Evolutionary conservation across 2,113 vertebrate species (phyloP).

Genomic region (Sylvietta virens): DNA sequence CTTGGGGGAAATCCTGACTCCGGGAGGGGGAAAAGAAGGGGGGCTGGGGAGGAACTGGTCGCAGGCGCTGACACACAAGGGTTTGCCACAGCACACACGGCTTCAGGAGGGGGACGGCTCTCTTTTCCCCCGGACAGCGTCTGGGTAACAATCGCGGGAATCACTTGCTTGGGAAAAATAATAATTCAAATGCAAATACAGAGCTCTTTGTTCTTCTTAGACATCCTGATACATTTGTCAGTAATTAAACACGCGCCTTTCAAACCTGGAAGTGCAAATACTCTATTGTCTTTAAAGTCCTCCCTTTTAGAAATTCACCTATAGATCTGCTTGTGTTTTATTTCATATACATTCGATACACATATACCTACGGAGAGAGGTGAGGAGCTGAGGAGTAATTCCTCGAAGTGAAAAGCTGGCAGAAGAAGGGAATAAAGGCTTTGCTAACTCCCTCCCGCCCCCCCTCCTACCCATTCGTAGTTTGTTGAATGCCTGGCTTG

Average conservation of each 20-base stretch:
- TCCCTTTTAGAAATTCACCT: neutral
- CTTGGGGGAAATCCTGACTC: slow-evolving; percentile 29
- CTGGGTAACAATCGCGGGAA: slow-evolving; percentile 38
- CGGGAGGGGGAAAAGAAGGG: neutral
- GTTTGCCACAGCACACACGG: neutral
- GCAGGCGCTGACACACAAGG: neutral
- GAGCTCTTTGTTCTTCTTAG: slow-evolving; percentile 68
- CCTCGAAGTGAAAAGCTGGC: slow-evolving; percentile 68
- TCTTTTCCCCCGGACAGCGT: neutral
- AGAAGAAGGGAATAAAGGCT: slow-evolving; percentile 77
- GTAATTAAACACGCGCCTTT: slow-evolving; percentile 71
- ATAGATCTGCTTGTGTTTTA: neutral
- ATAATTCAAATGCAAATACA: slow-evolving; percentile 67
- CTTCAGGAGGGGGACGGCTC: neutral
- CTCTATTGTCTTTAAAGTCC: slow-evolving; percentile 31
- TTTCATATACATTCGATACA: neutral
- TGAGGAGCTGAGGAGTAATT: slow-evolving; percentile 62
- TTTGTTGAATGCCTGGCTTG: slow-evolving; percentile 80
- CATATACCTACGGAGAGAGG: slow-evolving; percentile 22
- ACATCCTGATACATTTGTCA: slow-evolving; percentile 54
- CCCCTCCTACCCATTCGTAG: slow-evolving; percentile 73
- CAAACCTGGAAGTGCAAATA: slow-evolving; percentile 64
- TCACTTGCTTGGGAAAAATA: slow-evolving; percentile 54
- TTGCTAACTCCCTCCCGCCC: slow-evolving; percentile 38
- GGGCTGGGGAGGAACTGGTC: neutral